Base-by-base conservation (phyloP, 2,888 invertebrate species). In the Dicycla oo region DNA sequence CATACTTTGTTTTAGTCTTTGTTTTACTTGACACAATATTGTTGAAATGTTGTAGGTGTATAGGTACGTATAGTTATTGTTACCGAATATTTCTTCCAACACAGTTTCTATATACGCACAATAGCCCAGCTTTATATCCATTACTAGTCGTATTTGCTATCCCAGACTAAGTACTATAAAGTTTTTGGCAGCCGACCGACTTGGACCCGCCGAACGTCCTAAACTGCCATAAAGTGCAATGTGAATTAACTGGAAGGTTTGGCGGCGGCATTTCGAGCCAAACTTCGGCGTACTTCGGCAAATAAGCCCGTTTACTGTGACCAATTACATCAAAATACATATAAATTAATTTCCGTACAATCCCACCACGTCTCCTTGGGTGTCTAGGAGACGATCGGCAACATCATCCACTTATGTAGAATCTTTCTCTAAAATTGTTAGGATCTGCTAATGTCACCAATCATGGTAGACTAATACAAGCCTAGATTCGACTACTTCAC, bases 201-300 rank as follows among this genome's bases (percentile, higher is more conserved):
- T 88, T 89, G 88, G 87, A 83, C 89, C 82, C 84, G 85, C 87
- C 84, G 83, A 88, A 87, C 88, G 82, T 83, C 86, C 90, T 90
- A 90, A 93, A 92, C 91, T 91, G 89, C 91, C 89, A 91, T 93
- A 93, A 92, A 93, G 88, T 89, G 90, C 90, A 90, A 89, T 92
- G 88, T 84, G 91, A 91, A 93, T 92, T 93, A 93, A 91, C 91
- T 89, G 86, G 83, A 85, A 87, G 85, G 84, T 86, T 88, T 87
- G 88, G 82, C 86, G 89, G 89, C 89, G 89, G 88, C 76, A 61
- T 78, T 81, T 78, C 83, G 87, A 89, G 91, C 93, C 92, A 92
- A 90, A 87, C 84, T 88, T 86, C 81, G 69, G 79, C 75, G 78
- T 81, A 76, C 82, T 76, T 73, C 78, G 84, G 86, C 85, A 89